phyloP scores from a whole-genome alignment of 2,797 vertebrate genomes.

The Enoplosus armatus region DNA sequence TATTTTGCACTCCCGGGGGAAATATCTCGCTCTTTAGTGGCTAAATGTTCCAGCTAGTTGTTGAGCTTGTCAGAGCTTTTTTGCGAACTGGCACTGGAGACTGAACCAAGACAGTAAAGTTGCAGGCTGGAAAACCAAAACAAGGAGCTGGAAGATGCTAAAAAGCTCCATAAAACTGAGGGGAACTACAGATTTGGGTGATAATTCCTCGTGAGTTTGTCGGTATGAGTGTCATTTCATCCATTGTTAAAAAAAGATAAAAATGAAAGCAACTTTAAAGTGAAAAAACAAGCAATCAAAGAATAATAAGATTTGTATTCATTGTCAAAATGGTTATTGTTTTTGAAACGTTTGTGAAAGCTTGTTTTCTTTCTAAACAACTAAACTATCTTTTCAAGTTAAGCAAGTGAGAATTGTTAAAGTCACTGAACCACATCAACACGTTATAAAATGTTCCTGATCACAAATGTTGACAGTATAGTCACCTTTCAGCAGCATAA shows the following conservation, averaged over 20 bases:
- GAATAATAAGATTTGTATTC: not conserved
- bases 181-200: not conserved
- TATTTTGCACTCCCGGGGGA: not conserved
- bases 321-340: conserved; percentile 9
- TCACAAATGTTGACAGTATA: conserved; percentile 51
- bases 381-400: not conserved
- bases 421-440: conserved; percentile 11
- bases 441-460: not conserved
- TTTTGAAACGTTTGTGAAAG: not conserved
- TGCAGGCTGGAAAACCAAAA: not conserved
- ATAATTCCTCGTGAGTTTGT: not conserved
- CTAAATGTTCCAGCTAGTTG: too few relatives aligned
- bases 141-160: conserved; percentile 1
- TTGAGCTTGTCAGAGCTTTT: not conserved
- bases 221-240: not conserved
- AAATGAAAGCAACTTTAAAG: not conserved
- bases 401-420: conserved; percentile 5
- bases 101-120: not conserved
- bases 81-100: not conserved
- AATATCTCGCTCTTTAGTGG: not conserved
- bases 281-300: not conserved
- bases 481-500: conserved; percentile 44
- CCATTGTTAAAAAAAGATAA: not conserved
- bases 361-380: not conserved
- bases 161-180: not conserved